phyloP scores from a whole-genome alignment of 2,113 vertebrate genomes.

The Campylomormyrus tamandua region DNA sequence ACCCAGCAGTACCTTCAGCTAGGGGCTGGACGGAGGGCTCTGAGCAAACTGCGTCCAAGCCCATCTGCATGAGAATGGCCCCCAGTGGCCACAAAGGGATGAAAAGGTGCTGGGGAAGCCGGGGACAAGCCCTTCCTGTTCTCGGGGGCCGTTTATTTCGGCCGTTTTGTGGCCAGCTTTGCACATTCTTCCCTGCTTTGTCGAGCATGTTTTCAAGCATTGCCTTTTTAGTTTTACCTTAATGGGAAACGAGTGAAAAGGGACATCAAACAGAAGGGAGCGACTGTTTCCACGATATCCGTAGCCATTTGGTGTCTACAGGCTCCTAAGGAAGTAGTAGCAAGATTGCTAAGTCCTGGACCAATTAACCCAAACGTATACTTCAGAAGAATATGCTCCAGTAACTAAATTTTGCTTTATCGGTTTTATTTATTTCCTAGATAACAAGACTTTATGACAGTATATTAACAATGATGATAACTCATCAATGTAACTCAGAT shows the following conservation, averaged over 20 bases:
- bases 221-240: conserved; percentile 25
- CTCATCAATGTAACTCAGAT: not conserved
- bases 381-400: not conserved
- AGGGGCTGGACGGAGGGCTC: conserved; percentile 49
- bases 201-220: conserved; percentile 26
- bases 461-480: not conserved
- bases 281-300: conserved; percentile 30
- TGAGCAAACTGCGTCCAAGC: conserved; percentile 46
- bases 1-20: conserved; percentile 47
- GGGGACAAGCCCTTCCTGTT: conserved; percentile 58
- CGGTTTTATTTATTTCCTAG: not conserved
- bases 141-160: conserved; percentile 59
- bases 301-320: conserved; percentile 14
- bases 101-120: conserved; percentile 61
- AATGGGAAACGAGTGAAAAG: conserved; percentile 33
- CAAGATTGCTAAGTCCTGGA: not conserved
- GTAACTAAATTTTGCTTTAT: not conserved
- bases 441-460: not conserved
- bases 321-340: not conserved
- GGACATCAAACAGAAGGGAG: conserved; percentile 35
- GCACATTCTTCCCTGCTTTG: conserved; percentile 38
- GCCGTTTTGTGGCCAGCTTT: conserved; percentile 54
- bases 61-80: conserved; percentile 72
- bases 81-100: conserved; percentile 56
- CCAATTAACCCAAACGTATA: not conserved